These are phyloP conservation scores for Hypomecis atomaria DNA, from an alignment of 2,888 invertebrate species.

Conservation along the genomic window DNA sequence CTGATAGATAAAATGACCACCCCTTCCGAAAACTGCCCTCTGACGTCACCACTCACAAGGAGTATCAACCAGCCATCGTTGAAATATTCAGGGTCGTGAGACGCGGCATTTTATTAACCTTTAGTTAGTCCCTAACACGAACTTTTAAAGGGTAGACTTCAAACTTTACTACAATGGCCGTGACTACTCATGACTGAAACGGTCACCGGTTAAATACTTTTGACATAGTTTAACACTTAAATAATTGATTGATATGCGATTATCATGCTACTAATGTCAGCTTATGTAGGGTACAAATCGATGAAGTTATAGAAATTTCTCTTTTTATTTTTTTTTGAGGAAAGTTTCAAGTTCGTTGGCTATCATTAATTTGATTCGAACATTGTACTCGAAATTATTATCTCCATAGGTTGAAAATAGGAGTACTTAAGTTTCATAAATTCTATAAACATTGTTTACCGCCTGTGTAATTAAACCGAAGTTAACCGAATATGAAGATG, in stretches of 20 bases:
- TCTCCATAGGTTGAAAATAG: too few species aligned
- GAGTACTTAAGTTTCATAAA: too few species aligned
- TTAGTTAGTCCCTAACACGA: conserved; percentile 43
- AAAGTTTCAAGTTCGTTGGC: too few species aligned
- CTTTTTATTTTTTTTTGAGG: too few species aligned
- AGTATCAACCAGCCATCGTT: conserved; percentile 55
- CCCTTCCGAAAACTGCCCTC: conserved; percentile 24
- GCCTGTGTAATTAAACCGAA: too few species aligned
- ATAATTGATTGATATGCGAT: conserved; percentile 45
- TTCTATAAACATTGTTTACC: too few species aligned
- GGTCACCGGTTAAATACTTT: conserved; percentile 20
- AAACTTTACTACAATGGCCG: conserved; percentile 13
- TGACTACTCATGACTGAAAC: conserved; percentile 2
- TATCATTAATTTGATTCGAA: too few species aligned
- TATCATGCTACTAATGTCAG: background rate
- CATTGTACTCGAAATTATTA: too few species aligned
- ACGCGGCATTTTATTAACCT: conserved; percentile 62
- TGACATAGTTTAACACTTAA: conserved; percentile 35
- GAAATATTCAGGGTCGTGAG: conserved; percentile 67
- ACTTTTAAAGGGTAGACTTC: conserved; percentile 41
- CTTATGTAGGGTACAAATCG: background rate
- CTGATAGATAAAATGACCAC: conserved; percentile 12
- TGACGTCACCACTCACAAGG: conserved; percentile 56
- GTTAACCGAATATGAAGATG: too few species aligned
- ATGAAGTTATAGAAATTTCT: background rate